Evolutionary conservation across 2,113 vertebrate species (phyloP).

Genomic region (Anoplopoma fimbria): DNA sequence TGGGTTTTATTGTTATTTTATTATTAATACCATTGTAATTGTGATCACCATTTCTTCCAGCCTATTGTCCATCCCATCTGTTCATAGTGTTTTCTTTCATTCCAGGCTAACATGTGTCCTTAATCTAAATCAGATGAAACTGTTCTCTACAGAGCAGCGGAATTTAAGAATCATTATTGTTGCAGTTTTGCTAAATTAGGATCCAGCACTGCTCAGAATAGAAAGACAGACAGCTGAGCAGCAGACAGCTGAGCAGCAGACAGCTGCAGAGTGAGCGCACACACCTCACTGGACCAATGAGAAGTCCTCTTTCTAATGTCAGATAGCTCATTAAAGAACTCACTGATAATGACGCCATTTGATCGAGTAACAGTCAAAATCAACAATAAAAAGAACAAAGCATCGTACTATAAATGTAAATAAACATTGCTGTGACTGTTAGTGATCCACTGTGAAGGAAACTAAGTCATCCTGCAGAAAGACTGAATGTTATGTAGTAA

Average conservation of each 20-base stretch:
- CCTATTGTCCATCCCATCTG: not conserved
- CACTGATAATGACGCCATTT: not conserved
- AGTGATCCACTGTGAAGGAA: not conserved
- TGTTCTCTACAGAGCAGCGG: not conserved
- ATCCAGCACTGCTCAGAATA: slow-evolving; percentile 8
- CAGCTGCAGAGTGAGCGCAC: slow-evolving; percentile 20
- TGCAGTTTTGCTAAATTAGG: slow-evolving; percentile 18
- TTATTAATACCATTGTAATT: not conserved
- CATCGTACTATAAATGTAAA: not conserved
- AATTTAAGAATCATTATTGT: too few relatives aligned
- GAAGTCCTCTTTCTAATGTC: not conserved
- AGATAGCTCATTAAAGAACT: not conserved
- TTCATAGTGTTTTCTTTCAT: not conserved
- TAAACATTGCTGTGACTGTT: not conserved
- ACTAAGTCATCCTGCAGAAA: not conserved
- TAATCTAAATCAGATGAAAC: not conserved
- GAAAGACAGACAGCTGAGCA: slow-evolving; percentile 18
- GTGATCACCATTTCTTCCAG: not conserved
- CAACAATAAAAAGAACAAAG: not conserved
- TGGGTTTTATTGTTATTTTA: not conserved
- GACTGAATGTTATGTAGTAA: too few relatives aligned
- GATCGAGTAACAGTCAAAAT: not conserved
- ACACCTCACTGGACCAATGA: not conserved
- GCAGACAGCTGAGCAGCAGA: slow-evolving; percentile 1
- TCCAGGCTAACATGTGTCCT: not conserved